Evolutionary conservation across 1,140 invertebrate genomes (phyloP).

Genomic region (Ridgeia piscesae): DNA sequence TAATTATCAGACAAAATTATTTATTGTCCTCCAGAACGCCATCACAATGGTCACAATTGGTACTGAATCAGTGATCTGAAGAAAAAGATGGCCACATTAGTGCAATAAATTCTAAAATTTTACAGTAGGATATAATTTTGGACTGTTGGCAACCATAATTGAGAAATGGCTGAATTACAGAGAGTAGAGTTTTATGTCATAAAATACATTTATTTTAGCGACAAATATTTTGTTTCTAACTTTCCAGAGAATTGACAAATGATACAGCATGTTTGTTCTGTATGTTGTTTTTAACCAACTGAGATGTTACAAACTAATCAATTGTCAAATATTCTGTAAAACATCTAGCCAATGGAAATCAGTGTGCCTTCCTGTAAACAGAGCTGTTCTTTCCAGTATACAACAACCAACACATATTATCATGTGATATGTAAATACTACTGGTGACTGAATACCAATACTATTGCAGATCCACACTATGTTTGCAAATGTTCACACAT

Average conservation of each 20-base stretch:
- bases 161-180: too few relatives aligned
- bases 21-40: neutral
- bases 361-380: neutral
- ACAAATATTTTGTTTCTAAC: too few relatives aligned
- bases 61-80: too few relatives aligned
- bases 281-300: neutral
- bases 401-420: neutral
- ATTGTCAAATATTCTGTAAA: neutral
- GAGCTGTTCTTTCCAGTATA: neutral
- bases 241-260: too few relatives aligned
- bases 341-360: neutral
- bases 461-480: neutral
- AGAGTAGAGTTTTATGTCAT: too few relatives aligned
- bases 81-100: too few relatives aligned
- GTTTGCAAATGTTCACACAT: neutral
- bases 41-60: too few relatives aligned
- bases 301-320: neutral
- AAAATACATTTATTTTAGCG: too few relatives aligned
- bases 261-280: too few relatives aligned
- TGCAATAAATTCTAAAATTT: too few relatives aligned
- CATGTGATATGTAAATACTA: neutral
- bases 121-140: too few relatives aligned
- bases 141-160: too few relatives aligned
- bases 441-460: neutral
- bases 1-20: neutral